These are phyloP conservation scores for Nothoprocta perdicaria DNA, from an alignment of 2,113 vertebrate genomes.

Conservation along the genomic window DNA sequence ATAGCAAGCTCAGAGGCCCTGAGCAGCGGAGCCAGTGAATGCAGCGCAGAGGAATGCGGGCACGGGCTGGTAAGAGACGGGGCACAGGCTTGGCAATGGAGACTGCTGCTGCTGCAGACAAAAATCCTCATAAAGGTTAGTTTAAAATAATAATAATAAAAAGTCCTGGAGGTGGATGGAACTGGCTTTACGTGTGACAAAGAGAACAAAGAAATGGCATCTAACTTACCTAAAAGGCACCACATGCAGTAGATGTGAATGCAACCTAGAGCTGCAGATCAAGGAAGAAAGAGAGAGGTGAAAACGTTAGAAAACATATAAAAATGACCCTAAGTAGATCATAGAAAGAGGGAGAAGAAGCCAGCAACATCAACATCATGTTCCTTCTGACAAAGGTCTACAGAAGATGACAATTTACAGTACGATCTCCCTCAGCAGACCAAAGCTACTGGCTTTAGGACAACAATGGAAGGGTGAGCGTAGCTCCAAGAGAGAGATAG, in stretches of 20 bases:
- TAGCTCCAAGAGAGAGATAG: not conserved
- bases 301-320: not conserved
- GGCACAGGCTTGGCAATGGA: not conserved
- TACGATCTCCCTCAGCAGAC: not conserved
- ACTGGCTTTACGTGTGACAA: not conserved
- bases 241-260: not conserved
- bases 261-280: not conserved
- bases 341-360: not conserved
- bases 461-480: not conserved
- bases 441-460: not conserved
- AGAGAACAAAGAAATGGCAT: not conserved
- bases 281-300: not conserved
- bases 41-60: not conserved
- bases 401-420: not conserved
- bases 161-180: not conserved
- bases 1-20: not conserved
- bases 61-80: not conserved
- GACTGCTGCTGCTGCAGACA: not conserved
- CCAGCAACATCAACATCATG: not conserved
- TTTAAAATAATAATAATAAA: not conserved
- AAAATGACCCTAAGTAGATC: not conserved
- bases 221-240: not conserved
- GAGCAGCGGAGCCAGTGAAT: not conserved
- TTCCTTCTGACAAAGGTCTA: not conserved
- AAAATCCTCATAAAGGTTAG: not conserved